Base-by-base conservation (phyloP, 92 coral and sea anemone genomes). In the Scolanthus callimorphus region DNA sequence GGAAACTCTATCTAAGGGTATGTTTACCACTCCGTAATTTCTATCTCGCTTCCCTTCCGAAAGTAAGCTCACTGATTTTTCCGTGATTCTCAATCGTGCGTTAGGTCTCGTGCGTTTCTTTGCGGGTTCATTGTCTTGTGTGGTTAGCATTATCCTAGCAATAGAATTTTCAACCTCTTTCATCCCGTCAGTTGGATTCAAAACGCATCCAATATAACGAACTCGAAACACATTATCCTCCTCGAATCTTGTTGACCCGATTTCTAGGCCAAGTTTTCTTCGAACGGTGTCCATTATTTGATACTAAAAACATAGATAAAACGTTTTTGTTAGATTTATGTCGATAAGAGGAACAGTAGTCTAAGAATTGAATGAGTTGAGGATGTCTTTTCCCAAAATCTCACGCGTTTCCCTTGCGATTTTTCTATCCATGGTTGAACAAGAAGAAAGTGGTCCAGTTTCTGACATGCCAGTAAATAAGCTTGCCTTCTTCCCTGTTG, bases 241-340 rank as follows among this genome's bases (percentile, higher is more conserved):
- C 23, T 46, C 52, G 11, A 46, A 19, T 11, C 22, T 4, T 46
- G 8, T 46, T 11, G 52, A 46, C 8, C 11, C 52, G 17, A 9
- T 4, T 46, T 10, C 52, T 46, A 46, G 22, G 4, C 52, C 52
- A 9, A 46, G 52, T 46, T 46, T 46, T 46, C 52, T 46, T 21
- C 52, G 8, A 46, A 46, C 19, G 4, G 12, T 9, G 4, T 46
- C 22, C 52, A 46, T 46, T 6, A 9, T 21, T 46, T 34, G 41
- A n/a, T n/a, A n/a, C n/a, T n/a, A n/a, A n/a, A n/a, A n/a, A n/a
- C n/a, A n/a, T n/a, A n/a, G n/a, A n/a, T n/a, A n/a, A n/a, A n/a
- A n/a, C n/a, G n/a, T n/a, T n/a, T n/a, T n/a, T n/a, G n/a, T n/a
- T n/a, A n/a, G n/a, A n/a, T n/a, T n/a, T n/a, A n/a, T n/a, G n/a